These are phyloP conservation scores for Eueides isabella DNA, from an alignment of 1,140 invertebrate species.

Conservation along the genomic window DNA sequence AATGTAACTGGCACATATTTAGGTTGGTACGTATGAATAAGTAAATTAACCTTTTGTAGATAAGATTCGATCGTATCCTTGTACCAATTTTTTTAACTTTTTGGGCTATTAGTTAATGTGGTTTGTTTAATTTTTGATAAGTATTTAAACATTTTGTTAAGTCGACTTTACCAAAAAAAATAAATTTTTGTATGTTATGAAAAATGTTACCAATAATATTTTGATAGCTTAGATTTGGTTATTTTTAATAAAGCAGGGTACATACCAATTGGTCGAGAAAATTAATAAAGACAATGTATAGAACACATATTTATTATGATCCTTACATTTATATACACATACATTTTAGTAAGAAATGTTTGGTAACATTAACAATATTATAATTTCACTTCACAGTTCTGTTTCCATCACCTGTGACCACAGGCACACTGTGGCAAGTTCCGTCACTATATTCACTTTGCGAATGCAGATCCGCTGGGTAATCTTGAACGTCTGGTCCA, in stretches of 20 bases:
- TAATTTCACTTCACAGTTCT: slow-evolving; percentile 46
- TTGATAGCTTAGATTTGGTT: neutral
- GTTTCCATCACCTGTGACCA: slow-evolving; percentile 25
- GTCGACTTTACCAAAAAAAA: neutral
- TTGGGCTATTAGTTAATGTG: neutral
- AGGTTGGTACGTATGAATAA: neutral
- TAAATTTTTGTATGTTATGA: too few species aligned
- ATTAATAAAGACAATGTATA: slow-evolving; percentile 7
- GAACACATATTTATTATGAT: slow-evolving; percentile 3
- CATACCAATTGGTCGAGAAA: slow-evolving; percentile 1
- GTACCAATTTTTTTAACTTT: slow-evolving; percentile 3
- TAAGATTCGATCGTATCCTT: slow-evolving; percentile 1
- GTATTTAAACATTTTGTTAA: neutral
- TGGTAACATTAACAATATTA: slow-evolving; percentile 41
- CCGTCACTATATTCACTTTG: slow-evolving; percentile 37
- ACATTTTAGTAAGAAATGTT: slow-evolving; percentile 8
- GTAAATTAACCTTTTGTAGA: neutral
- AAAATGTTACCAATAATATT: too few species aligned
- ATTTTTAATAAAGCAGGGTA: slow-evolving; percentile 1
- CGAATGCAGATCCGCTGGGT: slow-evolving; percentile 24
- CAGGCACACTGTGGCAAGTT: slow-evolving; percentile 31
- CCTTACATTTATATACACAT: slow-evolving; percentile 9
- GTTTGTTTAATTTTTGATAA: neutral
- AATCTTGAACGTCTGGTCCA: slow-evolving; percentile 1
- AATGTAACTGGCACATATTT: neutral